Base-by-base conservation (phyloP, 2,888 invertebrate species). In the Limenitis arthemis region DNA sequence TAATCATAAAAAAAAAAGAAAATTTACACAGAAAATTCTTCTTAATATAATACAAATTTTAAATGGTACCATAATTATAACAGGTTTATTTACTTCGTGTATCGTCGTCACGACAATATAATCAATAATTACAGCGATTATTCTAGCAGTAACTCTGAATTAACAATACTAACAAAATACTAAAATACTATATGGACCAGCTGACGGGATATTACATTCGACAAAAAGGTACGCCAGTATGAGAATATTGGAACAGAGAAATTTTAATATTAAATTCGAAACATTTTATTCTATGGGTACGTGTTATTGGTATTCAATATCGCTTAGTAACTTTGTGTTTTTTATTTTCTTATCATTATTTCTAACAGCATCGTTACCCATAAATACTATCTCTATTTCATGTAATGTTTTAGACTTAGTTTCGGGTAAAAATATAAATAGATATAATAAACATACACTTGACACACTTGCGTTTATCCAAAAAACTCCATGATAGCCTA, bases 361-460 rank as follows among this genome's bases (percentile, higher is more conserved):
- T 7, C 12, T 11, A 7, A 11, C 8, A 20, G n/a, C 9, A 28
- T 9, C 47, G 44, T 58, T 51, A 28, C 61, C 58, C 37, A 58
- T 62, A 41, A 65, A 61, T 47, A 49, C 62, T 11, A 61, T 41
- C 39, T 67, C 63, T 33, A 66, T 65, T 58, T 68, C 65, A 44
- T 63, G 64, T 34, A 66, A 46, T n/a, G 64, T 62, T 29, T 59
- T 56, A 0, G 60, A 61, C 49, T 63, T 65, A 4, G 65, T 67
- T 51, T 67, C 66, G 5, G 66, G 66, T 50, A 67, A 46, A 52
- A 55, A 58, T 6, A 61, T 12, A 62, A 63, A 67, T 9, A 67
- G 43, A 40, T 61, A 62, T 8, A 58, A 29, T 0, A 64, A 49
- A 48, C 63, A 62, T 6, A 61, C 3, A 6, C 53, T 53, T 8